Base-by-base conservation (phyloP, 2,797 vertebrate genomes). In the Darevskia mixta region DNA sequence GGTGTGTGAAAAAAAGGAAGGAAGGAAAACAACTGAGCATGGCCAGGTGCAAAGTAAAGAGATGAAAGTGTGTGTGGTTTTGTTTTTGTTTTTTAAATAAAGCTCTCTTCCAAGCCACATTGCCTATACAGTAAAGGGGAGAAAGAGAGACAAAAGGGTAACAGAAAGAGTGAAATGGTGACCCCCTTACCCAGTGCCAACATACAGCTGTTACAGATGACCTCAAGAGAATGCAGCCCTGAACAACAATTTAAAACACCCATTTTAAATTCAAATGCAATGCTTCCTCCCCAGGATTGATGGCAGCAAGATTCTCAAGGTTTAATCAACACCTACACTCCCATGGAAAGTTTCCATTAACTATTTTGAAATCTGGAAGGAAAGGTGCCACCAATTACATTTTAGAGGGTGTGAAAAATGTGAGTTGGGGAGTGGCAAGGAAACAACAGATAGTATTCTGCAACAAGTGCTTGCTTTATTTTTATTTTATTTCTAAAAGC, bases 401-500 rank as follows among this genome's bases (percentile, higher is more conserved):
- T 29, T 71, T 77, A 61, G 35, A 64, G 66, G 83, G 83, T 77
- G 27, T 0, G 38, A 83, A 9, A n/a, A 85, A 61, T 61, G 73
- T 6, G 11, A 55, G 49, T 55, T 55, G 5, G 25, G 43, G 10
- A 0, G 86, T 61, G 38, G 61, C 6, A 32, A 73, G 64, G 58
- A 49, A 23, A 43, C 41, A 77, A 5, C 58, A 38, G 11, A 49
- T 58, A 7, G 20, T 61, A 7, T 32, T 86, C 3, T 41, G 13
- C 83, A 55, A 27, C 0, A 72, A 89, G 67, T 58, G 5, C 27
- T 77, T 83, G 49, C 15, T 27, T 27, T 79, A 32, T 11, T 64
- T 43, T 1, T 73, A 13, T 9, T 29, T 15, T 11, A 82, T 5
- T 83, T 82, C 84, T 90, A 0, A 90, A 89, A 87, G 86, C 45